Evolutionary conservation across 1,140 invertebrate species (phyloP).

Genomic region (Lordiphosa clarofinis): DNA sequence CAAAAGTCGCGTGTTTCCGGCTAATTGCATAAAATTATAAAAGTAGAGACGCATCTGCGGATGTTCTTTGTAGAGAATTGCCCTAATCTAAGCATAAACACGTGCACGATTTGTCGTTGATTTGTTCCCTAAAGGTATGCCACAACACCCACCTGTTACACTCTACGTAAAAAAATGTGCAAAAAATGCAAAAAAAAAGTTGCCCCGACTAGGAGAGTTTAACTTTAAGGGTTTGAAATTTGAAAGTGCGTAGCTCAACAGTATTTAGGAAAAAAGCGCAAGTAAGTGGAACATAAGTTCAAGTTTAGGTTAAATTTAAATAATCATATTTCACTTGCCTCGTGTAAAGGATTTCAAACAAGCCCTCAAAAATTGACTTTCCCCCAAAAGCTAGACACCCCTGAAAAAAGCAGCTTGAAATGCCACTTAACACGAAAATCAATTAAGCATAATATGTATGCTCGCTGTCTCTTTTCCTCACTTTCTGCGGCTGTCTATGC

Average conservation of each 20-base stretch:
- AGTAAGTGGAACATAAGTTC: too few relatives aligned
- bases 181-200: conserved; percentile 9
- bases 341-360: background rate
- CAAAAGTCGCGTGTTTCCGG: conserved; percentile 3
- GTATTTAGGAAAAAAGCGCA: too few relatives aligned
- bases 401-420: conserved; percentile 19
- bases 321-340: background rate
- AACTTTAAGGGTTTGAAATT: too few relatives aligned
- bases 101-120: background rate
- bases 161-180: conserved; percentile 5
- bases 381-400: background rate
- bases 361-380: conserved; percentile 6
- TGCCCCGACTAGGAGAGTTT: conserved; percentile 14
- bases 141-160: conserved; percentile 29
- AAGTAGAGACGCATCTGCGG: background rate
- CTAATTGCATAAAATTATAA: conserved; percentile 46
- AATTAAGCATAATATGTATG: conserved; percentile 61
- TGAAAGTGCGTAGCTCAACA: too few relatives aligned
- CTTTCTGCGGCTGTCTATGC: conserved; percentile 10
- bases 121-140: conserved; percentile 12
- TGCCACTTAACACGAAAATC: conserved; percentile 52
- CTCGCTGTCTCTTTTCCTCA: conserved; percentile 7
- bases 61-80: conserved; percentile 27
- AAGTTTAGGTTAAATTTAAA: background rate
- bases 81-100: conserved; percentile 30